phyloP scores from a whole-genome alignment of 2,888 invertebrate species.

The Conomelus anceps region DNA sequence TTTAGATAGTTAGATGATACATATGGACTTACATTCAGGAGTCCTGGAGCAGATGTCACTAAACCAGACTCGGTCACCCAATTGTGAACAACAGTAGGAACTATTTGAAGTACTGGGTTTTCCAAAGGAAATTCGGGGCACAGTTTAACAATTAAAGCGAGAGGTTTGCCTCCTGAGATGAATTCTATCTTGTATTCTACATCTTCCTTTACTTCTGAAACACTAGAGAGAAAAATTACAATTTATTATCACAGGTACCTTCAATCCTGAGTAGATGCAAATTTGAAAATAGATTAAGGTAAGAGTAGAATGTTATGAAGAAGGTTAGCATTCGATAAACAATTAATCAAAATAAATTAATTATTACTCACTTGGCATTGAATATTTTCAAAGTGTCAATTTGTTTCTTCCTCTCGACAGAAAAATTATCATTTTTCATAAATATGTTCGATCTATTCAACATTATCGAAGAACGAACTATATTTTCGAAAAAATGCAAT shows the following conservation, averaged over 20 bases:
- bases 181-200: conserved; percentile 68
- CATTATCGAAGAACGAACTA: background rate
- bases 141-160: conserved; percentile 59
- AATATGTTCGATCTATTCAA: conserved; percentile 2
- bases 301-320: background rate
- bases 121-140: conserved; percentile 68
- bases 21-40: conserved; percentile 54
- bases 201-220: conserved; percentile 61
- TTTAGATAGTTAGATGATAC: too few species aligned
- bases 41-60: conserved; percentile 65
- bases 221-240: conserved; percentile 45
- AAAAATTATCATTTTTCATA: conserved; percentile 31
- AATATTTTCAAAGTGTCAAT: conserved; percentile 76
- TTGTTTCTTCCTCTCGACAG: conserved; percentile 46
- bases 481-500: background rate
- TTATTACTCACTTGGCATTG: conserved; percentile 60
- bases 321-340: background rate
- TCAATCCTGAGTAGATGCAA: too few species aligned
- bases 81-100: conserved; percentile 60
- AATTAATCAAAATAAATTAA: conserved; percentile 18
- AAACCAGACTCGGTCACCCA: conserved; percentile 67
- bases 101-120: conserved; percentile 61
- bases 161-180: conserved; percentile 54
- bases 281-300: background rate
- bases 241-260: background rate